Evolutionary conservation across 2,113 vertebrate species (phyloP).

Genomic region (human): DNA sequence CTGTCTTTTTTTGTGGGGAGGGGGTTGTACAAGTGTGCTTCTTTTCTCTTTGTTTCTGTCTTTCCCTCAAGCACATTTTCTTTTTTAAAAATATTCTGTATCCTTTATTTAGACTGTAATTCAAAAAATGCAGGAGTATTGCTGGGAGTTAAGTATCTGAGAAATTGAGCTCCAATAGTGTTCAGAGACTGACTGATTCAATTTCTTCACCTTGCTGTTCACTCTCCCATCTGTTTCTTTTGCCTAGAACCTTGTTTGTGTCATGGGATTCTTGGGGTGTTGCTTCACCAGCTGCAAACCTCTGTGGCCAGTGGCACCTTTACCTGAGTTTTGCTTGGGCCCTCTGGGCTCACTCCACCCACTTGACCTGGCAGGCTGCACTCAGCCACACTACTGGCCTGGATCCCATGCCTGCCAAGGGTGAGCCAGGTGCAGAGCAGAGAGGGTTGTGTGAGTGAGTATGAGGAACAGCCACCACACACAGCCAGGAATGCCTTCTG

Average conservation of each 20-base stretch:
- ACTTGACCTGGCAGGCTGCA: too few relatives aligned
- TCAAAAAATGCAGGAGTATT: background rate
- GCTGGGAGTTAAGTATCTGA: constrained; percentile 8
- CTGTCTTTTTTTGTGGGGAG: background rate
- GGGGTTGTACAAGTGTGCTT: background rate
- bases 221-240: constrained; percentile 3
- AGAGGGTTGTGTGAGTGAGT: too few relatives aligned
- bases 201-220: constrained; percentile 10
- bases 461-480: too few relatives aligned
- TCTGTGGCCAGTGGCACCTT: too few relatives aligned
- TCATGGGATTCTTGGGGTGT: too few relatives aligned
- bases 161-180: background rate
- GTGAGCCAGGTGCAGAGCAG: too few relatives aligned
- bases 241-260: background rate
- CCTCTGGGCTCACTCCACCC: too few relatives aligned
- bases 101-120: background rate
- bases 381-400: too few relatives aligned
- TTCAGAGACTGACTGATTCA: background rate
- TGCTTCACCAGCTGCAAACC: too few relatives aligned
- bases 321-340: too few relatives aligned
- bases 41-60: constrained; percentile 1
- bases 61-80: constrained; percentile 9
- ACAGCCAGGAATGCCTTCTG: too few relatives aligned
- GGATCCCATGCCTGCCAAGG: too few relatives aligned
- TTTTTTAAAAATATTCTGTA: background rate